Base-by-base conservation (phyloP, 1,140 invertebrate species). In the Pseudomyrmex sp. region DNA sequence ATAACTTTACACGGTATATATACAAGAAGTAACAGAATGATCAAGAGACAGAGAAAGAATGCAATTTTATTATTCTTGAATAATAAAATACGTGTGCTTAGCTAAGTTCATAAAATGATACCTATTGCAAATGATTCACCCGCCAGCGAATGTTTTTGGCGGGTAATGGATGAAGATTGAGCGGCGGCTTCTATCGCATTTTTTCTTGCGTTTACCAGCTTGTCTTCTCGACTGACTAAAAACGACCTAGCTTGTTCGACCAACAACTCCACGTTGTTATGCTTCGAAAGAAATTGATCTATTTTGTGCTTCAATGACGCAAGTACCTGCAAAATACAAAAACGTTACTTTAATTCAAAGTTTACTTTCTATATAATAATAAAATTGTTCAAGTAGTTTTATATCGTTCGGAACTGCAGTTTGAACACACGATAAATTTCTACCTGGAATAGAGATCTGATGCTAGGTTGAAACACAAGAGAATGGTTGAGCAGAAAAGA, bases 371-470 rank as follows among this genome's bases (percentile, higher is more conserved):
- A 23, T 44, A 23, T 52, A 15, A 2, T 20, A 54, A 52, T 13
- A 26, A 15, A 52, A 52, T 26, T 52, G 7, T 52, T 69, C 26
- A 12, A 69, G 15, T 69, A 26, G 23, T 54, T 35, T 54, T 56
- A 23, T 35, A 66, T 69, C 26, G 2, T 44, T 48, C 2, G 44
- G 69, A 75, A 50, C 54, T 46, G 44, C 1, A 58, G 44, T 23
- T 44, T 18, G n/a, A 69, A 26, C 23, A 23, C 26, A 15, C 2
- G 1, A 68, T n/a, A 70, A 85, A 68, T 88, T 92, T 89, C 92
- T 89, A 98, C 98, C 96, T 98, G 98, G 94, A 97, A 97, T 69
- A 99, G 95, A 18, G 98, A 98, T 92, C 97, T 97, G 85, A 99
- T 97, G 90, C 97, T 97, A 2, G 98, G 98, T 91, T 98, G 98